Percentiles rank a stretch among this genome's conserved stretches.
phyloP scores from a whole-genome alignment of 2,113 vertebrate species.

The Cichladusa arquata region DNA sequence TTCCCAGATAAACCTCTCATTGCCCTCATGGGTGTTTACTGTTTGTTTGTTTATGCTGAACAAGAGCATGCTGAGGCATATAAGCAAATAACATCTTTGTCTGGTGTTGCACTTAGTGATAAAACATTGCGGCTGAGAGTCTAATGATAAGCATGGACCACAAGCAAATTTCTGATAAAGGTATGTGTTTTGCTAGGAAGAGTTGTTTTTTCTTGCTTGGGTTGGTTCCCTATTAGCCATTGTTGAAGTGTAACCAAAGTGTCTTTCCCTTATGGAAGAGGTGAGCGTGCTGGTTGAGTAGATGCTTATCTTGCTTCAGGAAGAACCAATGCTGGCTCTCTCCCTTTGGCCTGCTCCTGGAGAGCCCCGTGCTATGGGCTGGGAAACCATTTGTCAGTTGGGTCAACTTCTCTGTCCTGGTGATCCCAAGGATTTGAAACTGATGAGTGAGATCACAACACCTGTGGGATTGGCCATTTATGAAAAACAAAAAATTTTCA shows the following conservation, averaged over 20 bases:
- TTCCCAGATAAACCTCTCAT: neutral
- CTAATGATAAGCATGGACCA: neutral
- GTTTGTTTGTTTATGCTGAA: neutral
- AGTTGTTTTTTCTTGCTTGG: neutral
- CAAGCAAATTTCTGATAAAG: neutral
- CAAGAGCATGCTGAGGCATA: neutral
- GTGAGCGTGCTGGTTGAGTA: neutral
- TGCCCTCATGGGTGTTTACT: neutral
- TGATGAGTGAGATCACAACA: neutral
- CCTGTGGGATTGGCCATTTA: neutral
- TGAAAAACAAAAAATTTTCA: neutral
- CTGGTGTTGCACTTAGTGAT: neutral
- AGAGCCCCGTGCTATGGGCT: neutral
- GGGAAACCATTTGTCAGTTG: neutral
- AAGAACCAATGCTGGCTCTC: rapidly evolving
- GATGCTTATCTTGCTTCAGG: neutral
- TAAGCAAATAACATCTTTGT: neutral
- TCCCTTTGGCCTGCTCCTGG: neutral
- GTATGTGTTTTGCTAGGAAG: neutral
- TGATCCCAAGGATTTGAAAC: neutral
- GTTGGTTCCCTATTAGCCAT: neutral
- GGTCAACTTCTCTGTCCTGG: neutral
- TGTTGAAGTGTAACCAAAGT: neutral
- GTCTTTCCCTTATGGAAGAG: neutral
- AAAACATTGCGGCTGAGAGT: neutral